These are phyloP conservation scores for Leptobrachium ailaonicum DNA, from an alignment of 2,113 vertebrate genomes.

Conservation along the genomic window DNA sequence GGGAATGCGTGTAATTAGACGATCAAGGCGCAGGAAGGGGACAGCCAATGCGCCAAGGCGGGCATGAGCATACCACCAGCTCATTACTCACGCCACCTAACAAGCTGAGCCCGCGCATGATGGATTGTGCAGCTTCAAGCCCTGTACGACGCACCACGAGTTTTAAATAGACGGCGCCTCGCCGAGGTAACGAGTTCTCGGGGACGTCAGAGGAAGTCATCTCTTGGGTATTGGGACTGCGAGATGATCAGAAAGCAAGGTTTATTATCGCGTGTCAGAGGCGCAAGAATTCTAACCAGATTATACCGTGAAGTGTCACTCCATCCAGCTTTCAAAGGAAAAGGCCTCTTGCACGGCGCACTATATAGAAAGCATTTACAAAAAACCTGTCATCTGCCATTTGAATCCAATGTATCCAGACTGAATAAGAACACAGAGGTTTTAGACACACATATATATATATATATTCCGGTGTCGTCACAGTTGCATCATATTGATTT, in stretches of 20 bases:
- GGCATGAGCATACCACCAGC: not conserved
- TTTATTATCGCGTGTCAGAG: not conserved
- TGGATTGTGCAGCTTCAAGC: not conserved
- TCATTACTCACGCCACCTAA: slow-evolving; percentile 22
- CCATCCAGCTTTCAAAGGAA: too few relatives aligned
- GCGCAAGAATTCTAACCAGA: not conserved
- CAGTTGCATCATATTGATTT: too few relatives aligned
- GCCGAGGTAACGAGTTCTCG: not conserved
- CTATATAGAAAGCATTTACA: too few relatives aligned
- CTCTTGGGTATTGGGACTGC: not conserved
- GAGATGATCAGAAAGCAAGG: not conserved
- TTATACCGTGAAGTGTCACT: not conserved
- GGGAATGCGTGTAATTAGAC: not conserved
- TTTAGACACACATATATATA: too few relatives aligned
- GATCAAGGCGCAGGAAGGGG: not conserved
- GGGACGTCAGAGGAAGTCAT: not conserved
- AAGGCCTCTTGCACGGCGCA: too few relatives aligned
- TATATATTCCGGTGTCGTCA: too few relatives aligned
- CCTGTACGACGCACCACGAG: not conserved
- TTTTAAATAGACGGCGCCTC: slow-evolving; percentile 3
- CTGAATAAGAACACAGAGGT: too few relatives aligned
- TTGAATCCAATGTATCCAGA: too few relatives aligned
- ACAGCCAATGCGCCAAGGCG: not conserved
- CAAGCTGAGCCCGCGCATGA: not conserved
- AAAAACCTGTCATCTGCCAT: too few relatives aligned